Base-by-base conservation (phyloP, 2,113 vertebrate genomes). In the Toxotes jaculatrix region DNA sequence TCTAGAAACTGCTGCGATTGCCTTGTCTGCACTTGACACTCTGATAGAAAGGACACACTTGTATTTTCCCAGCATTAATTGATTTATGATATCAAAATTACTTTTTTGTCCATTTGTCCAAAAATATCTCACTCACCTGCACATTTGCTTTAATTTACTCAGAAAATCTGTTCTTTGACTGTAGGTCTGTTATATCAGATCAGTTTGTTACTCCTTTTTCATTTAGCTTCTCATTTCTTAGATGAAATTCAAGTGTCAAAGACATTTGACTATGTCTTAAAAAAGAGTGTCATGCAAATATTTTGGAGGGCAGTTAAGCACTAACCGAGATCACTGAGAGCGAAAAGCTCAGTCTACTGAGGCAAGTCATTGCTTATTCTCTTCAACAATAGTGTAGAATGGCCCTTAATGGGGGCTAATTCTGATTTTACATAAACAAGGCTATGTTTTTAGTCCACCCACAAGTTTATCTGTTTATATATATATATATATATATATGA, bases 381-480 rank as follows among this genome's bases (percentile, higher is more conserved):
- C 42, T 40, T 40, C 9, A 36, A 36, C 61, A 79, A 16, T 16
- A 74, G 4, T 40, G 38, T 40, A 40, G 38, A 40, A n/a, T 8
- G 16, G 31, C 38, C 57, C 16, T 59, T 27, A 38, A 56, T 49
- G 45, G n/a, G 14, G 13, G 9, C 27, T 27, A 8, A 64, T 45
- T 36, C 17, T 40, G 59, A 61, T 65, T 70, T 53, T 4, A 66
- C 51, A 49, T 59, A 67, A 80, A 60, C 23, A 57, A 45, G 11
- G 8, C 16, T 6, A 7, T 23, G 9, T 77, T 79, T 66, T 14
- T 16, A 36, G 13, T 76, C 59, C 42, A 63, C 38, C 42, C 57
- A 77, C 6, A 59, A 64, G 5, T 57, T 3, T 23, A 34, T 59
- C 59, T 78, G 53, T 80, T 80, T 55, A 68, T 27, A 27, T 27